Percentiles rank a stretch among this genome's conserved stretches.
phyloP scores from a whole-genome alignment of 2,113 vertebrate genomes.

The Scytalopus superciliaris region DNA sequence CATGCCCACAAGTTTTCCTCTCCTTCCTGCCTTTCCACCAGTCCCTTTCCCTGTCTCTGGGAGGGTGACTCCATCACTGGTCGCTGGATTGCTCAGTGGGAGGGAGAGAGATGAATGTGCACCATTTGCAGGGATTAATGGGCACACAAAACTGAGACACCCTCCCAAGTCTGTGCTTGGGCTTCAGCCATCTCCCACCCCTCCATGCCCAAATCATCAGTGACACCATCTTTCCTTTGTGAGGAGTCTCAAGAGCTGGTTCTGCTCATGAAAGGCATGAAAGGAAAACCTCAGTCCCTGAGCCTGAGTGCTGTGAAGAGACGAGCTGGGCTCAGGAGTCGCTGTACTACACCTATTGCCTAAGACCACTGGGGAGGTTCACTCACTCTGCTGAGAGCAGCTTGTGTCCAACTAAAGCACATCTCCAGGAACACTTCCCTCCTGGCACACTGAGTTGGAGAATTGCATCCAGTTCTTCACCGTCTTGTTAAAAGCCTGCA shows the following conservation, averaged over 20 bases:
- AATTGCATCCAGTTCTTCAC: background rate
- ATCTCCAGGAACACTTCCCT: fast-evolving
- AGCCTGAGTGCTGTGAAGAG: background rate
- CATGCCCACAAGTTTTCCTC: background rate
- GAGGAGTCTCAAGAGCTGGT: background rate
- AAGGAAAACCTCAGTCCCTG: background rate
- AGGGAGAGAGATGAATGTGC: background rate
- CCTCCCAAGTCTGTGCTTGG: background rate
- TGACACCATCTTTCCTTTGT: background rate
- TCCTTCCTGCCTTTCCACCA: background rate
- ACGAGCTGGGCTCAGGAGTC: background rate
- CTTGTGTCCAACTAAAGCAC: background rate
- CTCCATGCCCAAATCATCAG: background rate
- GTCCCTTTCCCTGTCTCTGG: background rate
- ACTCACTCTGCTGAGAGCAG: background rate
- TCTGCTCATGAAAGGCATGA: background rate
- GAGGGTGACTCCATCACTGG: background rate
- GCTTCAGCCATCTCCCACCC: background rate
- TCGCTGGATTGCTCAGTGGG: background rate
- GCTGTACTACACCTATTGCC: background rate
- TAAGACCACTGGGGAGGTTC: background rate
- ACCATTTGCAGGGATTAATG: background rate
- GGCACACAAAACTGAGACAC: background rate
- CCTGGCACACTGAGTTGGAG: background rate
- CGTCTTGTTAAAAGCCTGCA: background rate